These are phyloP conservation scores for Cephus runcator DNA, from an alignment of 2,888 invertebrate genomes.

Conservation along the genomic window DNA sequence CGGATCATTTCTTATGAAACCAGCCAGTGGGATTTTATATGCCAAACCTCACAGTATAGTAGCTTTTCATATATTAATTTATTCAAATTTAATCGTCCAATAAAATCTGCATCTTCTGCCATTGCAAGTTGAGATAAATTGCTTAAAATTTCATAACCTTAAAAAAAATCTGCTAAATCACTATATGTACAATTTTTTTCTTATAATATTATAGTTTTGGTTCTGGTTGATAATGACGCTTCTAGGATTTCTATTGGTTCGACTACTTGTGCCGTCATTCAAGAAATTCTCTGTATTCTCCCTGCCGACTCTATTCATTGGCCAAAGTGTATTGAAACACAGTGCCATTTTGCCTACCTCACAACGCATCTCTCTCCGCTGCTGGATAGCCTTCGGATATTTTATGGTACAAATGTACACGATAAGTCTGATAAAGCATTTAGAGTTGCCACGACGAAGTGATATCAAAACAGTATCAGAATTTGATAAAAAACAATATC, in stretches of 20 bases:
- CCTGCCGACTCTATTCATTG: background rate
- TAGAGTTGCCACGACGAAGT: background rate
- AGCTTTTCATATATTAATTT: too few relatives aligned
- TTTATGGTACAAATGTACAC: slow-evolving; percentile 3
- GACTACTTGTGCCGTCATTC: background rate
- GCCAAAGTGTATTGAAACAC: background rate
- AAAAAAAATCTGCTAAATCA: too few relatives aligned
- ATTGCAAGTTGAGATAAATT: too few relatives aligned
- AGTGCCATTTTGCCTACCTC: background rate
- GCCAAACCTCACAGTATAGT: too few relatives aligned
- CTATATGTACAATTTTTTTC: too few relatives aligned
- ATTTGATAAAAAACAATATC: background rate
- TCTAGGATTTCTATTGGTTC: background rate
- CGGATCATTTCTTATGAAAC: background rate
- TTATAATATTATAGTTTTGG: background rate
- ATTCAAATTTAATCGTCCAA: too few relatives aligned
- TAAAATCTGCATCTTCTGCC: too few relatives aligned
- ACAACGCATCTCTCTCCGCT: background rate
- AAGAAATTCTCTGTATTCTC: background rate
- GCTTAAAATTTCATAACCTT: background rate
- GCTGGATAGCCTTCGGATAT: slow-evolving; percentile 2
- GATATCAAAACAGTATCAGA: background rate
- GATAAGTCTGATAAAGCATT: slow-evolving; percentile 9
- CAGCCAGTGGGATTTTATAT: background rate
- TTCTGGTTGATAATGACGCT: background rate